Evolutionary conservation across 2,113 vertebrate species (phyloP).

Genomic region (Sylvia atricapilla): DNA sequence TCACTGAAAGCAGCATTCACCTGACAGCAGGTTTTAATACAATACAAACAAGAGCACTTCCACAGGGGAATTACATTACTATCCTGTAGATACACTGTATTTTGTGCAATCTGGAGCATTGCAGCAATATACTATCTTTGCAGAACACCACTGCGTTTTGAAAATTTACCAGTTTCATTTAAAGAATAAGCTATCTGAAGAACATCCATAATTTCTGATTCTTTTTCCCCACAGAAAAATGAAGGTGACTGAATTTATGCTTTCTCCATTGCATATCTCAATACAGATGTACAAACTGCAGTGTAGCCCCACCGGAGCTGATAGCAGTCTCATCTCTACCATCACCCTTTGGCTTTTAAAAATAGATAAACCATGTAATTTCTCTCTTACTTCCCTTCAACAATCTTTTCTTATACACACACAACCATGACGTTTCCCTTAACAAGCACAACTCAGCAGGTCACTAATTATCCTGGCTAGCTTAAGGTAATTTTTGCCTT

Average conservation of each 20-base stretch:
- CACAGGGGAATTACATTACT: neutral
- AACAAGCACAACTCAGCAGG: neutral
- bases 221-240: neutral
- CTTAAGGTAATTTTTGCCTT: neutral
- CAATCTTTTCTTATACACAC: neutral
- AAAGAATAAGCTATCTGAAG: neutral
- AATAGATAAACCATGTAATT: neutral
- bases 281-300: neutral
- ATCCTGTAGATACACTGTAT: neutral
- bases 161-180: neutral
- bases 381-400: neutral
- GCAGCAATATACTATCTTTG: neutral
- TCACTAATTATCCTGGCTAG: rapidly evolving
- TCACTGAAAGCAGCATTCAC: neutral
- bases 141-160: neutral
- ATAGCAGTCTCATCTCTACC: neutral
- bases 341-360: neutral
- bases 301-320: neutral
- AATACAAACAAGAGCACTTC: neutral
- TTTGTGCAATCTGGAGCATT: neutral
- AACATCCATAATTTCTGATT: neutral
- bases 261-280: neutral
- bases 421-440: neutral
- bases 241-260: neutral
- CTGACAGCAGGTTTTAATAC: neutral